These are phyloP conservation scores for Tortricodes alternella DNA, from an alignment of 2,888 invertebrate species.

Conservation along the genomic window DNA sequence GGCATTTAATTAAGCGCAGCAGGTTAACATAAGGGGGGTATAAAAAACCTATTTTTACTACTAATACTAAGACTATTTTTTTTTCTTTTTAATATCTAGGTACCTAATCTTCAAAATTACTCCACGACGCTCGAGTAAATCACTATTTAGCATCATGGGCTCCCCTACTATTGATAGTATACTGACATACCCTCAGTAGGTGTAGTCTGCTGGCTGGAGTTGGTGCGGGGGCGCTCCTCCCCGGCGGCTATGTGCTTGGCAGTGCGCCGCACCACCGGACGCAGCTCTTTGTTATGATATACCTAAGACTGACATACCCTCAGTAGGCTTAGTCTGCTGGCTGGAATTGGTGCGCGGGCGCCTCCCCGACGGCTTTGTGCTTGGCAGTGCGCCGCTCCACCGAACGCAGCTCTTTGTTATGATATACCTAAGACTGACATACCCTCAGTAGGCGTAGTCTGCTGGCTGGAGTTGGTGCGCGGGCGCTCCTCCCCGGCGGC, in stretches of 20 bases:
- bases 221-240: slow-evolving; percentile 83
- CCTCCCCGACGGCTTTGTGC: slow-evolving; percentile 85
- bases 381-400: slow-evolving; percentile 64
- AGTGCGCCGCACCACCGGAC: slow-evolving; percentile 74
- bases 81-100: too few species aligned
- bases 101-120: too few species aligned
- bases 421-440: too few species aligned
- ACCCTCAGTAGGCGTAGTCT: slow-evolving; percentile 79
- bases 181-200: slow-evolving; percentile 73
- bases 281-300: slow-evolving; percentile 61
- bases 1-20: too few species aligned
- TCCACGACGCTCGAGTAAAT: too few species aligned
- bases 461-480: slow-evolving; percentile 78
- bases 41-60: too few species aligned
- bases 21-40: too few species aligned
- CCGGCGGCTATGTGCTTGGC: slow-evolving; percentile 86
- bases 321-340: slow-evolving; percentile 78
- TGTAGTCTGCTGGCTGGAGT: slow-evolving; percentile 78
- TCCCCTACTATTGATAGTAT: too few species aligned
- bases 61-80: too few species aligned
- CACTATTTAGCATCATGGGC: too few species aligned
- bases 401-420: slow-evolving; percentile 66
- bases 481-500: slow-evolving; percentile 85
- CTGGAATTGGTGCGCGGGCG: slow-evolving; percentile 81
- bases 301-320: slow-evolving; percentile 70